A percentile compares a stretch with the other conserved stretches of the same genome.
Evolutionary conservation across 2,888 invertebrate genomes (phyloP).

Genomic region (Villa cingulata): DNA sequence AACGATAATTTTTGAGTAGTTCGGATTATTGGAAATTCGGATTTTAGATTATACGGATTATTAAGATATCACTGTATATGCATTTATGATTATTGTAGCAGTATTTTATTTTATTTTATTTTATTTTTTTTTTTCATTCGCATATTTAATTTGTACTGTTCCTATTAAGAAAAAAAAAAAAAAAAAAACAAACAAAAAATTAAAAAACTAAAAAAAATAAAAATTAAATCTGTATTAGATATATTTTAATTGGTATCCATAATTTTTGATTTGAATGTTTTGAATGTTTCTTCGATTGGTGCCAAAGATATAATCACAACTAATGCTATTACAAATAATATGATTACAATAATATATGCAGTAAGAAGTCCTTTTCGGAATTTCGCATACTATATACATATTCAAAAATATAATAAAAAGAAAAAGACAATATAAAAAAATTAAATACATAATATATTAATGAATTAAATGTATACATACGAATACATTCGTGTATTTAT

Average conservation of each 20-base stretch:
- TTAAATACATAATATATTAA: neutral
- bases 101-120: too few relatives aligned
- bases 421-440: neutral
- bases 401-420: neutral
- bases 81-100: too few relatives aligned
- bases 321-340: constrained; percentile 54
- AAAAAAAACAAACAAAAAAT: too few relatives aligned
- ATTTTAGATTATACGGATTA: too few relatives aligned
- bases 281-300: constrained; percentile 53
- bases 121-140: too few relatives aligned
- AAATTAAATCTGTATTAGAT: too few relatives aligned
- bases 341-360: constrained; percentile 60
- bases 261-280: constrained; percentile 12
- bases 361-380: constrained; percentile 64
- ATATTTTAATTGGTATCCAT: constrained; percentile 5
- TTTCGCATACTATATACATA: constrained; percentile 50
- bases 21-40: too few relatives aligned
- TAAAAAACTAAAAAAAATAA: too few relatives aligned
- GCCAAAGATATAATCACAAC: constrained; percentile 62
- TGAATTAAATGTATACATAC: neutral
- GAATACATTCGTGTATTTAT: neutral
- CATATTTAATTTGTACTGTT: neutral
- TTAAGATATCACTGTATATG: too few relatives aligned
- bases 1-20: too few relatives aligned
- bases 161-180: neutral